These are phyloP conservation scores for Gallinago jamesoni DNA, from an alignment of 2,113 vertebrate genomes.

Conservation along the genomic window DNA sequence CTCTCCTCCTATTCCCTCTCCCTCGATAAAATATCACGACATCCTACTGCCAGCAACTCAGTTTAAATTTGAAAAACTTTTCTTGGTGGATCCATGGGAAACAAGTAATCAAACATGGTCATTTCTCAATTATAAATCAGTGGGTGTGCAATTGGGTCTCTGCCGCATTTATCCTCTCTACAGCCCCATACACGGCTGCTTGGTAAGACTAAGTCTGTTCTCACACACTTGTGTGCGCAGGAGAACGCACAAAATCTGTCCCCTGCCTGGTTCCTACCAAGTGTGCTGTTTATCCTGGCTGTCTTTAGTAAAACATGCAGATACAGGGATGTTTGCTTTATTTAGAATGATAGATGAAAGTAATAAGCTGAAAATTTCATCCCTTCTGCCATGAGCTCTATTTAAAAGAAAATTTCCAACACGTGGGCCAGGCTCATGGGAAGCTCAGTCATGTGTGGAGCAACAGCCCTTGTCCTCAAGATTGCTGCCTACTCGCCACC, in stretches of 20 bases:
- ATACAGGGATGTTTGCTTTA: constrained; percentile 18
- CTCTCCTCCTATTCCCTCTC: background rate
- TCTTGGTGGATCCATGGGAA: background rate
- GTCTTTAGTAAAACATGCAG: background rate
- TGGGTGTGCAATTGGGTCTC: background rate
- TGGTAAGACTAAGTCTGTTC: background rate
- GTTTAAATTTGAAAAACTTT: background rate
- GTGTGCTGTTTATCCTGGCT: background rate
- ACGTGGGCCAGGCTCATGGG: background rate
- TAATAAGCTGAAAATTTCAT: constrained; percentile 33
- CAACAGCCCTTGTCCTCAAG: background rate
- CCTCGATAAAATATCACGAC: background rate
- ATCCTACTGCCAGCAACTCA: background rate
- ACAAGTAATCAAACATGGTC: background rate
- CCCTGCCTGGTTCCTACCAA: background rate
- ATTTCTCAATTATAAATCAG: background rate
- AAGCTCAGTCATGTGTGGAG: background rate
- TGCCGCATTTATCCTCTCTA: background rate
- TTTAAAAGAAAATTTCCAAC: constrained; percentile 43
- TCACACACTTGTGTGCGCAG: background rate
- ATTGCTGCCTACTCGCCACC: fast-evolving
- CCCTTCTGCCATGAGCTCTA: constrained; percentile 4
- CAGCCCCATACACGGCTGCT: background rate
- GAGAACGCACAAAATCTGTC: background rate
- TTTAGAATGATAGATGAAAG: constrained; percentile 42